Percentiles rank a stretch among this genome's conserved stretches.
Evolutionary conservation across 2,888 invertebrate species (phyloP).

Genomic region (Plebejus anna): DNA sequence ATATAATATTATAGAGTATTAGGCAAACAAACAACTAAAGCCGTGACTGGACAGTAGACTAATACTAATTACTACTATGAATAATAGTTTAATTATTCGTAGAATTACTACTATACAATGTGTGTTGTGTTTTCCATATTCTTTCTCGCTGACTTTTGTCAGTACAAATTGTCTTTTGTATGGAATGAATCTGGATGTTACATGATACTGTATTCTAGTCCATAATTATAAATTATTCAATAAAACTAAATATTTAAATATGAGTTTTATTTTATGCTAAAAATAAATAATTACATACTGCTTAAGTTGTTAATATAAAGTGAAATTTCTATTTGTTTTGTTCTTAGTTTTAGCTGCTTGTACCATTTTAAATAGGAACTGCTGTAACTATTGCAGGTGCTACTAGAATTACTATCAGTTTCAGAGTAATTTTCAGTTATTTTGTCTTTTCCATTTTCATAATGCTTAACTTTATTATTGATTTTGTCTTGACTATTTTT

Average conservation of each 20-base stretch:
- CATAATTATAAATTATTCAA: conserved; percentile 16
- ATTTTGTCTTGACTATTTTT: background rate
- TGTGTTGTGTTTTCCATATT: no score
- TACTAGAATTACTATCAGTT: background rate
- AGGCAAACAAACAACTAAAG: no score
- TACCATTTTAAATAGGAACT: conserved; percentile 51
- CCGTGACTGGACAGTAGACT: no score
- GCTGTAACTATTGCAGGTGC: background rate
- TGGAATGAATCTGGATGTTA: background rate
- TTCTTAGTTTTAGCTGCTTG: conserved; percentile 52
- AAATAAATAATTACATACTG: conserved; percentile 30
- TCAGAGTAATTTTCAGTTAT: conserved; percentile 7
- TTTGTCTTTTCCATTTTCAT: background rate
- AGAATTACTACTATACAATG: no score
- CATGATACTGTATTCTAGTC: conserved; percentile 21
- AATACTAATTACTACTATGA: no score
- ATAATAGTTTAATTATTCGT: no score
- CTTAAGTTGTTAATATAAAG: conserved; percentile 59
- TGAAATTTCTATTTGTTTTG: conserved; percentile 53
- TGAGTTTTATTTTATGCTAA: background rate
- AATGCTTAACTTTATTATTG: background rate
- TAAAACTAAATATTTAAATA: conserved; percentile 3
- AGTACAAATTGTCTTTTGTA: background rate
- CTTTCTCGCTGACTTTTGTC: no score
- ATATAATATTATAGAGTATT: no score